These are phyloP conservation scores for Aphelocoma californica DNA, from an alignment of 2,797 vertebrate genomes.

Conservation along the genomic window DNA sequence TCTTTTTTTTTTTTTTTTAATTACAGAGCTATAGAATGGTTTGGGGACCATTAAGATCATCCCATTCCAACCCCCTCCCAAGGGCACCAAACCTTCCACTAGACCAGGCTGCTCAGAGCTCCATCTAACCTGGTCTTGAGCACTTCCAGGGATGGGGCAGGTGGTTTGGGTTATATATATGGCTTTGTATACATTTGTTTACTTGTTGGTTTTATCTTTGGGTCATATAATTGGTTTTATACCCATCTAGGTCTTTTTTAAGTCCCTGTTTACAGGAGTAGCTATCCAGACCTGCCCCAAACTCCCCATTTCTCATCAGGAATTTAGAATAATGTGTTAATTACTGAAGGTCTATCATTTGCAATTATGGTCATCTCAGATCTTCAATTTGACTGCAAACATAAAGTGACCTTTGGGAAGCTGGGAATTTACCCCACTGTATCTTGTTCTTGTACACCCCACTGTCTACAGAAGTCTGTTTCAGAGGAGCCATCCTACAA, in stretches of 20 bases:
- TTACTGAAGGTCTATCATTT: neutral
- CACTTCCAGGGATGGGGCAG: neutral
- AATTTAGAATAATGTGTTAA: neutral
- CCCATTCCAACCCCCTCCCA: neutral
- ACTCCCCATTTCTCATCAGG: neutral
- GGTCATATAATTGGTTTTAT: neutral
- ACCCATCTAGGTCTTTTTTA: fast-evolving
- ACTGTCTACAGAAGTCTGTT: neutral
- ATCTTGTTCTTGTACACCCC: neutral
- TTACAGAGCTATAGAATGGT: too few species aligned
- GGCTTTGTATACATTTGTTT: neutral
- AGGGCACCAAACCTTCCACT: neutral
- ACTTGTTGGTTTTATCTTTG: neutral
- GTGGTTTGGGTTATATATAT: neutral
- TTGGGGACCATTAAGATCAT: neutral
- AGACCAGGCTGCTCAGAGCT: neutral
- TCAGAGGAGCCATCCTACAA: neutral
- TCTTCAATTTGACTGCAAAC: neutral
- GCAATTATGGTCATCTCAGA: neutral
- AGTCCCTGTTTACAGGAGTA: neutral
- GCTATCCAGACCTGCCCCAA: neutral
- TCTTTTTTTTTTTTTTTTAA: neutral
- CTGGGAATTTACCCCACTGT: neutral
- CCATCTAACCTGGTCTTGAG: neutral
- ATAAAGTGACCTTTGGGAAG: neutral